Conservation (phyloP, 1,140 invertebrate genomes). For the Drosophila subobscura region DNA sequence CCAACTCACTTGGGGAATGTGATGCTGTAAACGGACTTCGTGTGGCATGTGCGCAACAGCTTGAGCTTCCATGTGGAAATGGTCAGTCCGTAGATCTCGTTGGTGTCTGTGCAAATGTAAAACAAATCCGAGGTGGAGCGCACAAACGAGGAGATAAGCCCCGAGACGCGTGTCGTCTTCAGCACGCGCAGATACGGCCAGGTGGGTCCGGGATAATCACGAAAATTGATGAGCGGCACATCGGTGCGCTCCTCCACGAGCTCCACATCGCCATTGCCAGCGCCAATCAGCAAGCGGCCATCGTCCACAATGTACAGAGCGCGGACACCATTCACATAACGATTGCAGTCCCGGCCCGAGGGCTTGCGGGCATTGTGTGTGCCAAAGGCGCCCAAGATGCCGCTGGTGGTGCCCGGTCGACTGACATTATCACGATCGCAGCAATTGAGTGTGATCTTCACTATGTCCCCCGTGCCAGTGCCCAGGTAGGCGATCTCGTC, state of each 20-base stretch:
- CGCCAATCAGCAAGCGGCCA: conserved; percentile 89
- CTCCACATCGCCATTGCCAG: conserved; percentile 92
- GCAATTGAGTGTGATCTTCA: conserved; percentile 88
- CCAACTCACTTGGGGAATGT: conserved; percentile 91
- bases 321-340: conserved; percentile 86
- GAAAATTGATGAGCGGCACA: conserved; percentile 82
- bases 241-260: conserved; percentile 86
- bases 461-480: conserved; percentile 89
- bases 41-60: conserved; percentile 92
- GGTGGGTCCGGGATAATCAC: conserved; percentile 84
- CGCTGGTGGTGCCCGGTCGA: conserved; percentile 84
- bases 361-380: conserved; percentile 78
- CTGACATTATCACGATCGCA: conserved; percentile 85
- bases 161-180: conserved; percentile 86
- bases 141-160: conserved; percentile 87
- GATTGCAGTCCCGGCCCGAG: conserved; percentile 75
- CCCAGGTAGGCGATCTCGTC: conserved; percentile 92
- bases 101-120: conserved; percentile 89
- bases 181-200: conserved; percentile 86
- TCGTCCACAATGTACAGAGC: conserved; percentile 87
- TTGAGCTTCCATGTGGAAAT: conserved; percentile 88
- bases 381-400: conserved; percentile 88
- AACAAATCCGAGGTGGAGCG: conserved; percentile 85
- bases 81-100: conserved; percentile 93
- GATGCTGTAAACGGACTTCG: conserved; percentile 90